A percentile compares a stretch with the other conserved stretches of the same genome.
Conservation (phyloP, 2,113 vertebrate genomes). For the Bombycilla garrulus region DNA sequence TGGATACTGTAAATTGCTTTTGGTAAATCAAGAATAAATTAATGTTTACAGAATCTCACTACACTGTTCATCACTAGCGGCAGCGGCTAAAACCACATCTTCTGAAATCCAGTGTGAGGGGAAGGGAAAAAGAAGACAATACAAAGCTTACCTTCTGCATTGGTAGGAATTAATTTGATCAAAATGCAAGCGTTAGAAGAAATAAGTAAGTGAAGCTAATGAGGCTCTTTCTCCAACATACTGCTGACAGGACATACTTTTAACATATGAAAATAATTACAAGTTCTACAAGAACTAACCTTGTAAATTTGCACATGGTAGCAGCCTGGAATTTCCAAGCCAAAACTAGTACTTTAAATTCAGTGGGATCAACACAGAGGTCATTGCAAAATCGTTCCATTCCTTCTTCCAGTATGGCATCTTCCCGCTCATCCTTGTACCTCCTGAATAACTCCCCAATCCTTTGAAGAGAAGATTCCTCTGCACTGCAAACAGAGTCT, state of each 20-base stretch:
- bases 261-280: constrained; percentile 56
- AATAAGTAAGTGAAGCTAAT: neutral
- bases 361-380: constrained; percentile 94
- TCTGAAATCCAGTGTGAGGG: neutral
- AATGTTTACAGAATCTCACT: neutral
- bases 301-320: constrained; percentile 99
- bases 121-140: neutral
- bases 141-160: neutral
- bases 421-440: constrained; percentile 95
- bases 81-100: neutral
- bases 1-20: neutral
- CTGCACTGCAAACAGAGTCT: constrained; percentile 72
- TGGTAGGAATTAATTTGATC: neutral
- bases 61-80: neutral
- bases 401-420: constrained; percentile 96
- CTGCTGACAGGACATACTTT: constrained; percentile 25
- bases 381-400: constrained; percentile 98
- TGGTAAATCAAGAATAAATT: neutral
- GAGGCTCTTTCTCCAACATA: neutral
- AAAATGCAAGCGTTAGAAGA: constrained; percentile 9
- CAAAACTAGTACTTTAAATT: constrained; percentile 95
- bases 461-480: constrained; percentile 84
- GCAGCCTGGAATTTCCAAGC: constrained; percentile 99
- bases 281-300: constrained; percentile 78
- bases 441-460: constrained; percentile 89